phyloP scores from a whole-genome alignment of 2,888 invertebrate genomes.

The Conomelus anceps region DNA sequence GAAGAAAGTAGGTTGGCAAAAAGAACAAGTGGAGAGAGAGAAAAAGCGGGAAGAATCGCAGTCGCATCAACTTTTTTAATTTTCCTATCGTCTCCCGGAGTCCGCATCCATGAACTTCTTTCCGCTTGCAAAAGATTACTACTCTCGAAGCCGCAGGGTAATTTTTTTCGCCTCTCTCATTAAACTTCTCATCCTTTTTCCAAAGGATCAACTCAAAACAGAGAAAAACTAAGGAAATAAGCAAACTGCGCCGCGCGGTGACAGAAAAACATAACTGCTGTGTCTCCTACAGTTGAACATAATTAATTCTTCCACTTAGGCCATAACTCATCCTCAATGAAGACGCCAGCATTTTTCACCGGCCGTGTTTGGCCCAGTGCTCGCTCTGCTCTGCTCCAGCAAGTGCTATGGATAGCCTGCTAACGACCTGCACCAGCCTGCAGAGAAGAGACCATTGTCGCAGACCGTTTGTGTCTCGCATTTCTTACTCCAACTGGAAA shows the following conservation, averaged over 20 bases:
- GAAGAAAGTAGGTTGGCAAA: background rate
- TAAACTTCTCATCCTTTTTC: background rate
- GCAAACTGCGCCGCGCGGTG: background rate
- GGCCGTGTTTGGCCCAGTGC: background rate
- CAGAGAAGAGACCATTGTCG: too few relatives aligned
- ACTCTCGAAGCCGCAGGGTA: background rate
- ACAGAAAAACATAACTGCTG: background rate
- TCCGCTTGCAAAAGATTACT: background rate
- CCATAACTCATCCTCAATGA: background rate
- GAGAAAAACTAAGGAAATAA: background rate
- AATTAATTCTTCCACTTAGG: background rate
- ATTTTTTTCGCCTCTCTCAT: background rate
- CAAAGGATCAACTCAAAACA: background rate
- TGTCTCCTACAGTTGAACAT: background rate
- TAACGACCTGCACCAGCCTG: too few relatives aligned
- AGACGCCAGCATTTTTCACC: background rate
- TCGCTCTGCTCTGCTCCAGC: background rate
- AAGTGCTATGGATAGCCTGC: background rate
- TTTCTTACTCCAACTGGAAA: background rate
- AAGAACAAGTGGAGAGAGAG: background rate
- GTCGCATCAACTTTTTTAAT: background rate
- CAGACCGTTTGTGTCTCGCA: background rate
- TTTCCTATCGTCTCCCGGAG: too few relatives aligned
- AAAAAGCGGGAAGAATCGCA: background rate
- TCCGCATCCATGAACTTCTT: background rate